phyloP scores from a whole-genome alignment of 1,140 invertebrate genomes.

The Euglossa dilemma region DNA sequence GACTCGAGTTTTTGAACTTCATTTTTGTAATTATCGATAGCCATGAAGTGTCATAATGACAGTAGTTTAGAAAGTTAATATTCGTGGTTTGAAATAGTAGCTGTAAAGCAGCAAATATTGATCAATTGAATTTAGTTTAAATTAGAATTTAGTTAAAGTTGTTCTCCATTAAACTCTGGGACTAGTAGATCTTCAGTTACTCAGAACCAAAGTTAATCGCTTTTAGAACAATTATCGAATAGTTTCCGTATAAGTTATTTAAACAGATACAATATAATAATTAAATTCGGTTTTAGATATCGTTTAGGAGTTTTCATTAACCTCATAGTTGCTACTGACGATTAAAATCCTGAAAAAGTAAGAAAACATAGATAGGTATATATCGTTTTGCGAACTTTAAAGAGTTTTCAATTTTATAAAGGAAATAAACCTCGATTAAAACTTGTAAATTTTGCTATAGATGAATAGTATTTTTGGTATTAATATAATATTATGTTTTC shows the following conservation, averaged over 20 bases:
- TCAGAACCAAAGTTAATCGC: background rate
- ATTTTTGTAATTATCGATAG: background rate
- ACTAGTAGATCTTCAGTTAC: background rate
- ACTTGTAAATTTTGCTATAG: too few species aligned
- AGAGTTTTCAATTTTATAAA: too few species aligned
- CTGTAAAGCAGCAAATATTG: background rate
- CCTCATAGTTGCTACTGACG: too few species aligned
- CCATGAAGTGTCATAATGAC: background rate
- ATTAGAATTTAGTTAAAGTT: background rate
- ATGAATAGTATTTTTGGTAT: too few species aligned
- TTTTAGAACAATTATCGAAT: background rate
- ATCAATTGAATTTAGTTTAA: background rate
- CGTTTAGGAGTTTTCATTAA: too few species aligned
- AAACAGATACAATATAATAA: too few species aligned
- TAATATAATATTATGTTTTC: too few species aligned
- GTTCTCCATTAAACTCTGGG: background rate
- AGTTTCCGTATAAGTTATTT: background rate
- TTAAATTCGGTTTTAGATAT: too few species aligned
- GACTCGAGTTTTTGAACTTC: background rate
- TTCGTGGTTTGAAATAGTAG: background rate
- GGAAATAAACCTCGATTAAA: too few species aligned
- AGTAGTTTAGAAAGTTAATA: background rate
- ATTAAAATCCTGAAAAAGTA: too few species aligned
- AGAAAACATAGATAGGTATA: too few species aligned
- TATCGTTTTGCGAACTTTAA: too few species aligned